Evolutionary conservation across 2,797 vertebrate species (phyloP).

Genomic region (Cyclura pinguis): DNA sequence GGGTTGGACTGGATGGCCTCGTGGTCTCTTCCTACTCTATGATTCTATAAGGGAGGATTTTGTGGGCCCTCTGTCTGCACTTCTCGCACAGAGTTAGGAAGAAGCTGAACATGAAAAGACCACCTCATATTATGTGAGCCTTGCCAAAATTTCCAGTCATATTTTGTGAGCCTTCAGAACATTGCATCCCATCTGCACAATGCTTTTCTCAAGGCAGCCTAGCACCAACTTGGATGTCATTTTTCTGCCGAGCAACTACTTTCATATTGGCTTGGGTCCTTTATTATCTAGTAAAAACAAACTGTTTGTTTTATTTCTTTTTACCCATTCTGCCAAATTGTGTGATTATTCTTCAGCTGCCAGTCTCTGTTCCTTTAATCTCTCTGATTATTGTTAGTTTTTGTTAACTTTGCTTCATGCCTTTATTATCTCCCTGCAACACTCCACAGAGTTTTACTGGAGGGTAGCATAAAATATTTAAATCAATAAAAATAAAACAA

Average conservation of each 20-base stretch:
- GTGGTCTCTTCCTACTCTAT: not conserved
- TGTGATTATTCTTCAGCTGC: not conserved
- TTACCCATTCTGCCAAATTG: not conserved
- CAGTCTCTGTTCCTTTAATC: not conserved
- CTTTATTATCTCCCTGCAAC: not conserved
- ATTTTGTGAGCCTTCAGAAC: too few relatives aligned
- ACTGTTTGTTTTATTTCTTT: not conserved
- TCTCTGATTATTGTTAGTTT: not conserved
- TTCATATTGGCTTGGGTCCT: not conserved
- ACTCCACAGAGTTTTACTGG: not conserved
- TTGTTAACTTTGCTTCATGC: not conserved
- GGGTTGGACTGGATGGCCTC: not conserved
- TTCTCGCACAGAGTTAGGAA: not conserved
- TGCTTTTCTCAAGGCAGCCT: not conserved
- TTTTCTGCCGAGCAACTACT: not conserved
- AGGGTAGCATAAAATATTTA: not conserved
- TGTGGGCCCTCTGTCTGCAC: too few relatives aligned
- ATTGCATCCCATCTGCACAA: too few relatives aligned
- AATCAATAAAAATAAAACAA: not conserved
- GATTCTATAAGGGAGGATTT: too few relatives aligned
- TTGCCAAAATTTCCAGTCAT: not conserved
- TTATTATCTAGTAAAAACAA: not conserved
- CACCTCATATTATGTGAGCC: too few relatives aligned
- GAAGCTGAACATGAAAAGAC: not conserved
- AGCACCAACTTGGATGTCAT: too few relatives aligned